Evolutionary conservation across 2,888 invertebrate species (phyloP).

Genomic region (Drepanosiphum platanoidis): DNA sequence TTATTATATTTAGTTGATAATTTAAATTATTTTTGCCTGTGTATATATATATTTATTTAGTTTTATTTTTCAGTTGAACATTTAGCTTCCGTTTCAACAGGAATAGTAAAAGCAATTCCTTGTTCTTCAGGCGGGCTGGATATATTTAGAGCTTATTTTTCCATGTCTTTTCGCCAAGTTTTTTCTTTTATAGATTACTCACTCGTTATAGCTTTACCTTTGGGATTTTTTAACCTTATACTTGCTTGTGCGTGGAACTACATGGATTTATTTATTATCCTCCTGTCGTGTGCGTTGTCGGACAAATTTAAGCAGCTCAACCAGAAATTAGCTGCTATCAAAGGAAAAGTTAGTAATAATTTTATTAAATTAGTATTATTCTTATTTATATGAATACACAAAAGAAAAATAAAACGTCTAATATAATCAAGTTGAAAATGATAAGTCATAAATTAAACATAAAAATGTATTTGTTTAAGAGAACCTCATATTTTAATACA

Average conservation of each 20-base stretch:
- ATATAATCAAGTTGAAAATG: too few species aligned
- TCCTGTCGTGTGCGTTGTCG: conserved; percentile 65
- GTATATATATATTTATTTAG: background rate
- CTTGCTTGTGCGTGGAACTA: conserved; percentile 66
- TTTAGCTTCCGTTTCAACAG: conserved; percentile 72
- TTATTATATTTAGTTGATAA: background rate
- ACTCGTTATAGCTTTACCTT: conserved; percentile 62
- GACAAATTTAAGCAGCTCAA: conserved; percentile 67
- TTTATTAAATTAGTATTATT: background rate
- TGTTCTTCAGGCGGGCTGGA: conserved; percentile 67
- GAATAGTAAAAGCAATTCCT: conserved; percentile 69
- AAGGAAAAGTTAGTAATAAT: conserved; percentile 68
- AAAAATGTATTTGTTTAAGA: too few species aligned
- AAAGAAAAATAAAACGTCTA: too few species aligned
- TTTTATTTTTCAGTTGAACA: conserved; percentile 72
- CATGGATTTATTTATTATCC: conserved; percentile 66
- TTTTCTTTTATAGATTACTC: conserved; percentile 64
- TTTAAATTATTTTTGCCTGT: background rate
- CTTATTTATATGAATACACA: too few species aligned
- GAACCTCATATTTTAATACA: too few species aligned
- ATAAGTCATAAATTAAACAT: too few species aligned
- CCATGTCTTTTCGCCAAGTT: conserved; percentile 65
- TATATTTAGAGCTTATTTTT: conserved; percentile 66
- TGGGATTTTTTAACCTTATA: conserved; percentile 64
- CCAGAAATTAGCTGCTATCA: conserved; percentile 68